Conservation (phyloP, 2,113 vertebrate species). For the Columba livia region DNA sequence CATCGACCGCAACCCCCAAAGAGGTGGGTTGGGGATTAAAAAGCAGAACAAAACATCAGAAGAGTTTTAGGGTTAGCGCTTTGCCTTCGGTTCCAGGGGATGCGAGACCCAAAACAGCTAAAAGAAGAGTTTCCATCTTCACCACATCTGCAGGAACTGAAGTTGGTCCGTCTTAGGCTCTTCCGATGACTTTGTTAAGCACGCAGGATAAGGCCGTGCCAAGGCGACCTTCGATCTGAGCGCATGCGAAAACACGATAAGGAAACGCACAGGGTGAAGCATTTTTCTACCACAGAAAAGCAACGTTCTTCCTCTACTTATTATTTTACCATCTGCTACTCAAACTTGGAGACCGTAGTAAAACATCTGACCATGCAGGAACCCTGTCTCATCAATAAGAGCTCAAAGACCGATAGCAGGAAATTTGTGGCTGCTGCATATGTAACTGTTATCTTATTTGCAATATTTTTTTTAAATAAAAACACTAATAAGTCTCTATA, state of each 20-base stretch:
- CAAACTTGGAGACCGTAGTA: neutral
- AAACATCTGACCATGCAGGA: neutral
- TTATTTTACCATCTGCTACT: neutral
- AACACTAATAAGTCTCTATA: neutral
- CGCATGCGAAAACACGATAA: neutral
- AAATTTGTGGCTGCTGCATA: neutral
- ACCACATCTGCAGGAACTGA: neutral
- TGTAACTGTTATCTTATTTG: neutral
- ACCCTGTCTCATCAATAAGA: neutral
- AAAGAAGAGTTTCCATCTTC: neutral
- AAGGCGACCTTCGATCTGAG: neutral
- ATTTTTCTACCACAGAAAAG: neutral
- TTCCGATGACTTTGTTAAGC: neutral
- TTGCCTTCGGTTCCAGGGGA: neutral
- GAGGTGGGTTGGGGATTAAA: neutral
- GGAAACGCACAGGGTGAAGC: neutral
- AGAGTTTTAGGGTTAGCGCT: neutral
- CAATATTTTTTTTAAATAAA: neutral
- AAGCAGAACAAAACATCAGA: neutral
- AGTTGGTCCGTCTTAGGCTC: neutral
- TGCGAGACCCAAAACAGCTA: neutral
- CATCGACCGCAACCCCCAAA: neutral
- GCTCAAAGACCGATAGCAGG: neutral
- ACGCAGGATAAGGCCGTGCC: neutral
- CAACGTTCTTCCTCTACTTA: neutral